Base-by-base conservation (phyloP, 1,140 invertebrate species). In the Philotrypesis tridentata region DNA sequence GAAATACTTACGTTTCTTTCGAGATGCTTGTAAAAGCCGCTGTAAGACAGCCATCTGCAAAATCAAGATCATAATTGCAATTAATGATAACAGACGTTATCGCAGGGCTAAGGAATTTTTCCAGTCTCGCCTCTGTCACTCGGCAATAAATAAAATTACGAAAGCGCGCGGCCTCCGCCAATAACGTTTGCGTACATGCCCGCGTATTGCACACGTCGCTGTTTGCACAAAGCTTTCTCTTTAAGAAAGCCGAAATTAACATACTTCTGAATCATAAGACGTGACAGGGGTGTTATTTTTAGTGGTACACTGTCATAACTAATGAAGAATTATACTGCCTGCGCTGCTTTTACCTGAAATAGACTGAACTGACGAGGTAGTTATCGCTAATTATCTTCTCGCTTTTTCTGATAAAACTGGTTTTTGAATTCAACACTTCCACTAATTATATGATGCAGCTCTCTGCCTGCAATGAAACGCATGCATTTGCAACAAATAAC, bases 321-420 rank as follows among this genome's bases (percentile, higher is more conserved):
- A 77, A 71, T 76, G 31, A 29, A 27, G 33, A 9, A 70, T 67
- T 68, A 60, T 55, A 75, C 63, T 23, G 27, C 68, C 33, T 61
- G n/a, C n/a, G n/a, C n/a, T n/a, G 67, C 61, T 23, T 77, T 77
- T 71, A 73, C 65, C 33, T 70, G 23, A 82, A 77, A 72, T 81
- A 68, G 71, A 75, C 11, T 25, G 21, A 76, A 76, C 48, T 9
- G 80, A 72, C 55, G 7, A 63, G 67, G 77, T 82, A 48, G 7
- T 31, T 63, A 77, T 82, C 74, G 65, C 55, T 82, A 78, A 82
- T 82, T 82, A 82, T 78, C 14, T 71, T 77, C 29, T 5, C 12
- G 37, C 78, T 82, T 82, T 67, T 82, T 61, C 17, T 65, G 65
- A 67, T 71, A 63, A 78, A 78, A 78, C 80, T 72, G 75, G 80